phyloP scores from a whole-genome alignment of 2,888 invertebrate genomes.

The Agonopterix arenella region DNA sequence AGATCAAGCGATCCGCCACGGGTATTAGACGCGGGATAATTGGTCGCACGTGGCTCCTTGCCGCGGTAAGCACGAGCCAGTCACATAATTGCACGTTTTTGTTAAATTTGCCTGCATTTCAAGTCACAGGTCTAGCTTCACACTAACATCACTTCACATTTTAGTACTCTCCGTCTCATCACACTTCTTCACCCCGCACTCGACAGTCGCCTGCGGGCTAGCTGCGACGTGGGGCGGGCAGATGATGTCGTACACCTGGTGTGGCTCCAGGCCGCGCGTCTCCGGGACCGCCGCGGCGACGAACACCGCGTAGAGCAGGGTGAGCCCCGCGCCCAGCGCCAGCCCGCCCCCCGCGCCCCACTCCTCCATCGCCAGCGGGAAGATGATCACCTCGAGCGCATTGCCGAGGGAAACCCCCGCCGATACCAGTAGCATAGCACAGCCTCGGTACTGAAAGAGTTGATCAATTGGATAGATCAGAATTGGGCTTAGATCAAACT shows the following conservation, averaged over 20 bases:
- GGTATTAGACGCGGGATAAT: too few species aligned
- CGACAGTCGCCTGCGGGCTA: neutral
- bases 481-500: too few species aligned
- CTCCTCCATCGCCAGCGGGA: conserved; percentile 30
- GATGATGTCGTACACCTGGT: conserved; percentile 32
- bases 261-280: conserved; percentile 28
- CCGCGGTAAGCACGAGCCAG: too few species aligned
- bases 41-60: too few species aligned
- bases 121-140: too few species aligned
- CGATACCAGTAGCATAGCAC: conserved; percentile 39
- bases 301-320: conserved; percentile 32
- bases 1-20: too few species aligned
- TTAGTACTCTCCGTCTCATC: too few species aligned
- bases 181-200: neutral
- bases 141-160: too few species aligned
- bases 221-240: neutral
- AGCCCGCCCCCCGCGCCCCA: conserved; percentile 22
- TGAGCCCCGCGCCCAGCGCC: conserved; percentile 31
- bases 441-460: conserved; percentile 41
- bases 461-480: neutral
- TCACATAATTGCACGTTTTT: too few species aligned
- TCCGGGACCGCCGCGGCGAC: conserved; percentile 33
- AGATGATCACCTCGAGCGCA: conserved; percentile 36
- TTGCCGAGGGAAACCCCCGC: conserved; percentile 35
- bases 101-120: too few species aligned